Evolutionary conservation across 2,797 vertebrate species (phyloP).

Genomic region (Dromococcyx pavoninus): DNA sequence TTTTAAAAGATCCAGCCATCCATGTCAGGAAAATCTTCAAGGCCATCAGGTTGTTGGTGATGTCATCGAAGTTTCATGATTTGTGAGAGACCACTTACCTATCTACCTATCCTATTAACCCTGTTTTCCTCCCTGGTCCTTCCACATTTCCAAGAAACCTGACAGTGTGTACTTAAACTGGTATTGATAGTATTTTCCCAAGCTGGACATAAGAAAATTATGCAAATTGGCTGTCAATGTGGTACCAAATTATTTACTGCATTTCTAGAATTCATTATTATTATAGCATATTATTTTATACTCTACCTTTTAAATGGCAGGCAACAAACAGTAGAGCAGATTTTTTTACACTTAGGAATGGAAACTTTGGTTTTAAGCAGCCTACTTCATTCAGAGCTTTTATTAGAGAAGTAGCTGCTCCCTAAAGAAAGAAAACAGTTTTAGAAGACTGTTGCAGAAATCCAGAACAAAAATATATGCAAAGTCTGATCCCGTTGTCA

Average conservation of each 20-base stretch:
- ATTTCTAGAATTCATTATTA: not conserved
- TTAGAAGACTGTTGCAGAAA: not conserved
- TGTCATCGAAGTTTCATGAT: not conserved
- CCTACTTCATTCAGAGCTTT: constrained; percentile 92
- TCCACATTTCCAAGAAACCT: not conserved
- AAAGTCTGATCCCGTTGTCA: not conserved
- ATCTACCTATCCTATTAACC: not conserved
- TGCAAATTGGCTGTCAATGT: not conserved
- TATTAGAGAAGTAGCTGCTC: constrained; percentile 85
- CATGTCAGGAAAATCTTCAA: not conserved
- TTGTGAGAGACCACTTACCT: not conserved
- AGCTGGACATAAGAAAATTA: not conserved
- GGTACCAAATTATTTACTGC: not conserved
- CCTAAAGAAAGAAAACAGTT: constrained; percentile 74
- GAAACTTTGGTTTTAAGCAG: constrained; percentile 93
- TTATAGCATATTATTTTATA: not conserved
- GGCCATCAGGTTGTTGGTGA: not conserved
- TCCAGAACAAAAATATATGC: not conserved
- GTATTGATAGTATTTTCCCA: not conserved
- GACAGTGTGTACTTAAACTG: not conserved
- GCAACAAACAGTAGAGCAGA: constrained; percentile 89
- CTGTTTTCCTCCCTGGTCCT: not conserved
- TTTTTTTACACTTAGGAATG: constrained; percentile 85
- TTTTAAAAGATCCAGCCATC: not conserved
- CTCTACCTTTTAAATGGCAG: constrained; percentile 91